A percentile compares a stretch with the other conserved stretches of the same genome.
phyloP scores from a whole-genome alignment of 1,140 invertebrate species.

The Phthorimaea operculella region DNA sequence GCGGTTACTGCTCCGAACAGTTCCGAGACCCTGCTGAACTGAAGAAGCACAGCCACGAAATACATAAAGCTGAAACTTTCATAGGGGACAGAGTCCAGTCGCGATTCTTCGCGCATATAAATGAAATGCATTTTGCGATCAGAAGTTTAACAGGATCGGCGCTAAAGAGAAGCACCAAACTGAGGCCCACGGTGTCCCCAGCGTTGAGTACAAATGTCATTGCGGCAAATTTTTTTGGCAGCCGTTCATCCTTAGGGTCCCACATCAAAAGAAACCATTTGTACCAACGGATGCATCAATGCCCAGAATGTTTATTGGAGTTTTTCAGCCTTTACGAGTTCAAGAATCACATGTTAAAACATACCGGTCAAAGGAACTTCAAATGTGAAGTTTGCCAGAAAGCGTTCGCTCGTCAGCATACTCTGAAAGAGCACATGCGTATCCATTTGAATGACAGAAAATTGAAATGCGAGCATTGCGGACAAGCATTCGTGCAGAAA shows the following conservation, averaged over 20 bases:
- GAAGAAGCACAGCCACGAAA: constrained; percentile 29
- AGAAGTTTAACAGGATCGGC: no score
- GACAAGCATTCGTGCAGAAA: constrained; percentile 44
- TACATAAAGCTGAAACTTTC: constrained; percentile 24
- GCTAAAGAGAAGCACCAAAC: no score
- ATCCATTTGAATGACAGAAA: constrained; percentile 60
- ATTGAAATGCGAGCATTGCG: constrained; percentile 51
- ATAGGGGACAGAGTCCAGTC: constrained; percentile 26
- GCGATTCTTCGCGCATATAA: constrained; percentile 9
- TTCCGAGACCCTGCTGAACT: constrained; percentile 29
- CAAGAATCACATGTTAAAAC: constrained; percentile 54
- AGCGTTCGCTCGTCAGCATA: constrained; percentile 65
- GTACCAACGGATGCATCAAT: constrained; percentile 14
- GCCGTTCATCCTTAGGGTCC: constrained; percentile 1
- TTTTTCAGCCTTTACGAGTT: constrained; percentile 28
- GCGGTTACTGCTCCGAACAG: constrained; percentile 34
- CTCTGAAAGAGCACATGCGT: constrained; percentile 62
- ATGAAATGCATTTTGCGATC: constrained; percentile 18
- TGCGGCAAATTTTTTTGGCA: no score
- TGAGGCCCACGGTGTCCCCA: no score
- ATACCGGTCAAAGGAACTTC: constrained; percentile 77
- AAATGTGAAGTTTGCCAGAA: constrained; percentile 73
- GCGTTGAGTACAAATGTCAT: no score
- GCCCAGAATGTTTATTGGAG: constrained; percentile 17
- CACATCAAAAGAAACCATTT: constrained; percentile 27